Conservation (phyloP, 2,113 vertebrate species). For the Ariopsis seemanni region DNA sequence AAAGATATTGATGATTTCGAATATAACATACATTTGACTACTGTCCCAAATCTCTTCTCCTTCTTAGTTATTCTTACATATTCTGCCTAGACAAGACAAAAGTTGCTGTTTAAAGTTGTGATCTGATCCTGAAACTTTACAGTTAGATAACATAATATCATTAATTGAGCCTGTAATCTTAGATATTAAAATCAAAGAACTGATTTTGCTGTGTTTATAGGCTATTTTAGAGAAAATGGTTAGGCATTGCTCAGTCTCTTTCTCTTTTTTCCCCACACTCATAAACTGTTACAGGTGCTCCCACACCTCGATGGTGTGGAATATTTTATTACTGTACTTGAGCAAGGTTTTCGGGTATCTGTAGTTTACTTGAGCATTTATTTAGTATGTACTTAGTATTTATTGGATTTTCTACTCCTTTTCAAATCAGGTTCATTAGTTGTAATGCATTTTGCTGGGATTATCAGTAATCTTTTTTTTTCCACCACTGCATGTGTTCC, state of each 20-base stretch:
- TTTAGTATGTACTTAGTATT: no score
- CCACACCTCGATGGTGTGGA: no score
- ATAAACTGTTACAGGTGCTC: background rate
- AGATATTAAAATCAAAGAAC: background rate
- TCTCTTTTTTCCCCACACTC: background rate
- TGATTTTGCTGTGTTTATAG: background rate
- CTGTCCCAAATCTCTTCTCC: no score
- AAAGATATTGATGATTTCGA: background rate
- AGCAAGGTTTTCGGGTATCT: no score
- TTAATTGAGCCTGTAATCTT: background rate
- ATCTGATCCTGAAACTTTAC: background rate
- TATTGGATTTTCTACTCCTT: no score
- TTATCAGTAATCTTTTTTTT: no score
- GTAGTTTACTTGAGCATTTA: no score
- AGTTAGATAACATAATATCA: background rate
- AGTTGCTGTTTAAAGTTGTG: background rate
- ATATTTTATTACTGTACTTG: no score
- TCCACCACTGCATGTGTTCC: no score
- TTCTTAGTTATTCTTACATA: background rate
- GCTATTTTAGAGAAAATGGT: background rate
- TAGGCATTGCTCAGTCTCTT: background rate
- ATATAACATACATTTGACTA: background rate
- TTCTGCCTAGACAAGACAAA: background rate
- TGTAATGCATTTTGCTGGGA: no score
- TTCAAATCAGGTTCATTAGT: no score